Percentiles rank a stretch among this genome's conserved stretches.
phyloP scores from a whole-genome alignment of 2,888 invertebrate species.

The Tanytarsus gracilentus region DNA sequence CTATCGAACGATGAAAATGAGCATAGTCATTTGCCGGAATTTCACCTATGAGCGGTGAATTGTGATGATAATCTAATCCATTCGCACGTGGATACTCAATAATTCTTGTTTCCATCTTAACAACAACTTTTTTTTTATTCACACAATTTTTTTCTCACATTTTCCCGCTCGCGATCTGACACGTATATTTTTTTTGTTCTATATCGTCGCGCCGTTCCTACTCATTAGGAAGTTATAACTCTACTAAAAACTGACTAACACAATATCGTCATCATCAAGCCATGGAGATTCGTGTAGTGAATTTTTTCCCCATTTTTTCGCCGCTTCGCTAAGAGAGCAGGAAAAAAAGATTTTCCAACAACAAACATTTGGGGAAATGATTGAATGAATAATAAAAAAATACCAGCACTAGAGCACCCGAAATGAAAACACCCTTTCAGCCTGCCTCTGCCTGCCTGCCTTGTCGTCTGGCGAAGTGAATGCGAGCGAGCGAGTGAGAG shows the following conservation, averaged over 20 bases:
- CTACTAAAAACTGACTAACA: conserved; percentile 28
- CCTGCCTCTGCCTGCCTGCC: too few species aligned
- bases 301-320: conserved; percentile 24
- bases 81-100: conserved; percentile 51
- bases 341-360: conserved; percentile 24
- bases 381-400: conserved; percentile 27
- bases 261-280: conserved; percentile 26
- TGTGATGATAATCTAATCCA: conserved; percentile 56
- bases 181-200: background rate
- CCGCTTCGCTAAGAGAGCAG: conserved; percentile 5
- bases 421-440: conserved; percentile 23
- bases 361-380: conserved; percentile 26
- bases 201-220: conserved; percentile 3
- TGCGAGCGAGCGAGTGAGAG: too few species aligned
- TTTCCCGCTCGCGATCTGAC: background rate
- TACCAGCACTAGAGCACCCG: conserved; percentile 26
- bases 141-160: conserved; percentile 1
- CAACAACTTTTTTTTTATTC: background rate
- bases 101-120: conserved; percentile 47
- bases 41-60: conserved; percentile 57
- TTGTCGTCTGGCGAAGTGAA: too few species aligned
- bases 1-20: conserved; percentile 57
- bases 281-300: conserved; percentile 21
- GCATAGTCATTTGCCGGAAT: conserved; percentile 56
- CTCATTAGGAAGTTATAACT: conserved; percentile 27